A percentile compares a stretch with the other conserved stretches of the same genome.
These are phyloP conservation scores for Hemiscyllium ocellatum DNA, from an alignment of 2,113 vertebrate species.

Conservation along the genomic window DNA sequence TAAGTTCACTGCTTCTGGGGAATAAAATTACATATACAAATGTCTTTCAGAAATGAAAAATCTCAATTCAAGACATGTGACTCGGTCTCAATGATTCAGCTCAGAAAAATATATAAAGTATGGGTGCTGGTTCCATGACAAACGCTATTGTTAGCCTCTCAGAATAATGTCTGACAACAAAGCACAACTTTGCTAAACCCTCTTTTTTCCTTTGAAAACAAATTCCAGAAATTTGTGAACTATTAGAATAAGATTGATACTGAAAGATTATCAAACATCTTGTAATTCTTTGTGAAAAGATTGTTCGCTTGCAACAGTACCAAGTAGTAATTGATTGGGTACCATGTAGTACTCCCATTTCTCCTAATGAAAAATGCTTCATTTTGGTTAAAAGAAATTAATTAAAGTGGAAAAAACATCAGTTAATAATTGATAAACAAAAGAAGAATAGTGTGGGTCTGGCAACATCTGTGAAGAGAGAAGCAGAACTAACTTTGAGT, in stretches of 20 bases:
- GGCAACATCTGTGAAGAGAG: too few relatives aligned
- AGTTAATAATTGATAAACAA: background rate
- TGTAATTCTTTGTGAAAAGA: background rate
- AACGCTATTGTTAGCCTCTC: background rate
- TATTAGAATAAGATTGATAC: background rate
- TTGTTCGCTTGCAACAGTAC: background rate
- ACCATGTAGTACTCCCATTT: background rate
- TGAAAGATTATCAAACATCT: background rate
- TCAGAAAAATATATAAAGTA: background rate
- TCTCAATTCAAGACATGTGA: background rate
- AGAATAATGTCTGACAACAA: background rate
- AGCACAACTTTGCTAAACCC: background rate
- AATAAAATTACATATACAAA: too few relatives aligned
- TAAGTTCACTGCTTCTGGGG: too few relatives aligned
- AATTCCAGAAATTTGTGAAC: background rate
- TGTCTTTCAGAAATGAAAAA: too few relatives aligned
- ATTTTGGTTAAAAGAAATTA: background rate
- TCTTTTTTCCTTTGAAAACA: background rate
- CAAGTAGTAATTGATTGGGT: background rate
- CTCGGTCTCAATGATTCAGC: background rate
- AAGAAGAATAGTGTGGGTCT: background rate
- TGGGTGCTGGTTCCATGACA: background rate
- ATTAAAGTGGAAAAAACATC: background rate
- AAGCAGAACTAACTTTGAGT: too few relatives aligned
- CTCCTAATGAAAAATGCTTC: background rate